Conservation (phyloP, 2,113 vertebrate species). For the Sylvietta virens region DNA sequence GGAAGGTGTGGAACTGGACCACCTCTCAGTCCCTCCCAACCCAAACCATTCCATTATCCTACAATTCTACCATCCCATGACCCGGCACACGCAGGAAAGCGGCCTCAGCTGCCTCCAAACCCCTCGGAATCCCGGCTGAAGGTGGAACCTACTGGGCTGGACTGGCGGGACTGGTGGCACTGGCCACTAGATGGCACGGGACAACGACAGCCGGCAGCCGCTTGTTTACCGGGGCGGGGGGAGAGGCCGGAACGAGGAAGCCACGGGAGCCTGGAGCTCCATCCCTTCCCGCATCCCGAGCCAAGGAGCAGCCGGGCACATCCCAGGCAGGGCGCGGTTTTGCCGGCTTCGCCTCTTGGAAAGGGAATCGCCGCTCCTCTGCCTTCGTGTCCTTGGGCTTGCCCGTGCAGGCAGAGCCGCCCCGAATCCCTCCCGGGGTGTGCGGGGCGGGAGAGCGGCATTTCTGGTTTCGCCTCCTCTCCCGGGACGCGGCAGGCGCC, state of each 20-base stretch:
- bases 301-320: background rate
- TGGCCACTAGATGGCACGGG: slow-evolving; percentile 46
- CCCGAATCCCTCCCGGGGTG: background rate
- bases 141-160: rapidly evolving
- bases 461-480: background rate
- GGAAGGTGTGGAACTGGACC: rapidly evolving
- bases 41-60: background rate
- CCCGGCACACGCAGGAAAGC: rapidly evolving
- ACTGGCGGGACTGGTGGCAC: background rate
- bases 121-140: rapidly evolving
- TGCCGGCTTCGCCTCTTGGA: background rate
- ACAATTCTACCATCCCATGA: rapidly evolving
- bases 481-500: background rate
- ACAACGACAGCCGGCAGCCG: background rate
- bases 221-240: background rate
- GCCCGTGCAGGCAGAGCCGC: background rate
- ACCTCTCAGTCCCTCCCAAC: rapidly evolving
- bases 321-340: background rate
- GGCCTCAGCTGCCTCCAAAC: rapidly evolving
- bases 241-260: slow-evolving; percentile 42
- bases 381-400: background rate
- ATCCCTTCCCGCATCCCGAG: background rate
- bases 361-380: background rate
- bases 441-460: background rate
- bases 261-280: background rate